Conservation (phyloP, 1,140 invertebrate species). For the Apis cerana region DNA sequence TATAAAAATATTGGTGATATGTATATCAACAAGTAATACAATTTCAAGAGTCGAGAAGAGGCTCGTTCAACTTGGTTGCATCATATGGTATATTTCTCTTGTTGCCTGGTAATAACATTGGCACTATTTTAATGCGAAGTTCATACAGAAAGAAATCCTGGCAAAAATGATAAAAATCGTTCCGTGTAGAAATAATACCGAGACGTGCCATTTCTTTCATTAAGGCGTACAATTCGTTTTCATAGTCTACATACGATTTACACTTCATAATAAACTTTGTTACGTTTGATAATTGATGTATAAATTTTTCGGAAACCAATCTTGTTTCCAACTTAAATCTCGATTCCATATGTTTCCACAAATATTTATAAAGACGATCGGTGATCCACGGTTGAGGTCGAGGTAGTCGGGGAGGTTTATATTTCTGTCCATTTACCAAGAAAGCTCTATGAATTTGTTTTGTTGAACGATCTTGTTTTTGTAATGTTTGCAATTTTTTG, state of each 20-base stretch:
- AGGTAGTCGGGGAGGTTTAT: conserved; percentile 67
- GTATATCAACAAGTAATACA: not conserved
- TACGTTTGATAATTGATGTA: conserved; percentile 51
- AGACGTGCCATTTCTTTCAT: conserved; percentile 69
- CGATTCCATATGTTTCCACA: conserved; percentile 71
- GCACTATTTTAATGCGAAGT: conserved; percentile 69
- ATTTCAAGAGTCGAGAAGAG: conserved; percentile 45
- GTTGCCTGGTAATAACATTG: conserved; percentile 72
- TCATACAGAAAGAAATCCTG: conserved; percentile 71
- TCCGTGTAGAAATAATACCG: conserved; percentile 62
- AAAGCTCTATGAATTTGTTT: conserved; percentile 65
- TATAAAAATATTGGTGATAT: not conserved
- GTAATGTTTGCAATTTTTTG: not conserved
- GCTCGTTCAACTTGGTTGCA: conserved; percentile 44
- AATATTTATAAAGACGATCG: conserved; percentile 67
- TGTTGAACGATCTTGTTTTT: not conserved
- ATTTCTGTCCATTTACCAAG: conserved; percentile 68
- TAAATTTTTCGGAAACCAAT: conserved; percentile 69
- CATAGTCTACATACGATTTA: conserved; percentile 67
- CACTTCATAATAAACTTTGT: conserved; percentile 42
- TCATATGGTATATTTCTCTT: conserved; percentile 68
- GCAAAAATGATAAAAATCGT: conserved; percentile 74
- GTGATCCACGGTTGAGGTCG: conserved; percentile 71
- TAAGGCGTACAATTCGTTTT: conserved; percentile 53
- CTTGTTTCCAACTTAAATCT: conserved; percentile 60